Evolutionary conservation across 2,113 vertebrate genomes (phyloP).

Genomic region (Danio rerio): DNA sequence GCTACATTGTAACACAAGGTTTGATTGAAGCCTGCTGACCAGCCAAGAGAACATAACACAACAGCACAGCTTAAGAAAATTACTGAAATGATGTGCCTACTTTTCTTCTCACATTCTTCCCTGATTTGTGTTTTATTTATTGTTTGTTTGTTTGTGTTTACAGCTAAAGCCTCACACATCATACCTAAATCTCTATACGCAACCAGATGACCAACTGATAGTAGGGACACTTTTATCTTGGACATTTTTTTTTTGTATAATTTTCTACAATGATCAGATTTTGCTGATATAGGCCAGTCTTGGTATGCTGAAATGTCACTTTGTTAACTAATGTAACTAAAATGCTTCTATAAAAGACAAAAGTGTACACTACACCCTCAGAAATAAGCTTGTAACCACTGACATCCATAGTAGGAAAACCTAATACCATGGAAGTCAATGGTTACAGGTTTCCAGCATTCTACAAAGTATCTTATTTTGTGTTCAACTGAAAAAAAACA

Average conservation of each 20-base stretch:
- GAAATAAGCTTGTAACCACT: too few species aligned
- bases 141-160: slow-evolving; percentile 18
- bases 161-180: not conserved
- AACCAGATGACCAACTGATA: not conserved
- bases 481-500: too few species aligned
- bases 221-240: not conserved
- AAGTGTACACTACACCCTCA: not conserved
- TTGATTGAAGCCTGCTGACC: slow-evolving; percentile 61
- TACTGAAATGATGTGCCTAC: slow-evolving; percentile 64
- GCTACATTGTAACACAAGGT: slow-evolving; percentile 72
- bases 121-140: slow-evolving; percentile 31
- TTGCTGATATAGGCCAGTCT: not conserved
- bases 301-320: not conserved
- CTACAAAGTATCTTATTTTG: too few species aligned
- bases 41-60: slow-evolving; percentile 41
- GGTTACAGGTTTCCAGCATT: too few species aligned
- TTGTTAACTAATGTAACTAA: not conserved
- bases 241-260: not conserved
- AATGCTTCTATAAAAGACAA: not conserved
- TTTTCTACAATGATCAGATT: not conserved
- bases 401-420: too few species aligned
- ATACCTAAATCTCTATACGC: not conserved
- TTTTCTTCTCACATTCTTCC: slow-evolving; percentile 37
- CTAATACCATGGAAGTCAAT: too few species aligned
- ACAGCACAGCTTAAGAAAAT: slow-evolving; percentile 61